Base-by-base conservation (phyloP, 2,888 invertebrate species). In the Diloba caeruleocephala region DNA sequence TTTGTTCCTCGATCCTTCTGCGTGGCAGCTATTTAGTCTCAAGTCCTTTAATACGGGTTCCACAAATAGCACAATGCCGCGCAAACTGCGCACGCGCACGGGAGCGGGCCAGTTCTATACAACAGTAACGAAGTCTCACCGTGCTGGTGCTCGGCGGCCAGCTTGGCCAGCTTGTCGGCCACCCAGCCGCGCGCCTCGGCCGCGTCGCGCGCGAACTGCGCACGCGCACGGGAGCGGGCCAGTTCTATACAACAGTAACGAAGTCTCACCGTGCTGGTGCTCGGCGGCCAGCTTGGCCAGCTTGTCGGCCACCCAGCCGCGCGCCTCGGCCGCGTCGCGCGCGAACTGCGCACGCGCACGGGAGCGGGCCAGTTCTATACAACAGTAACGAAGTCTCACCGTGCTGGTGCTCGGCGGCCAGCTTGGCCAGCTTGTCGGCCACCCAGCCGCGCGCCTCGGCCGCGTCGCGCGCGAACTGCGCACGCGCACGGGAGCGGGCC, bases 121-220 rank as follows among this genome's bases (percentile, higher is more conserved):
- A n/a, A n/a, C n/a, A n/a, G n/a, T n/a, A n/a, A n/a, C n/a, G 1
- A 4, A n/a, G 6, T 33, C 17, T 33, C 6, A 60, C 60, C 90
- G 3, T 85, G 85, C 3, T 95, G 95, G 6, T 96, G 96, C 81
- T 98, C 97, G 0, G 97, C 96, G 54, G 97, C 96, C 6, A 98
- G 92, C 82, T 97, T 97, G 87, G 97, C 98, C 60, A 97, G 96
- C 82, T 98, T 98, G 84, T 98, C 98, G 25, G 96, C 96, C 52
- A 98, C 97, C 98, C 98, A 99, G 1, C 95, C 95, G 76, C 97
- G 96, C 0, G 98, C 97, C 84, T 99, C 99, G 3, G 96, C 96
- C 5, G 98, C 98, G 87, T 99, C 99, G 23, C n/a, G n/a, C n/a
- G n/a, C n/a, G n/a, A n/a, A n/a, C n/a, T n/a, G n/a, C n/a, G n/a